Evolutionary conservation across 1,140 invertebrate species (phyloP).

Genomic region (Leptopilina boulardi): DNA sequence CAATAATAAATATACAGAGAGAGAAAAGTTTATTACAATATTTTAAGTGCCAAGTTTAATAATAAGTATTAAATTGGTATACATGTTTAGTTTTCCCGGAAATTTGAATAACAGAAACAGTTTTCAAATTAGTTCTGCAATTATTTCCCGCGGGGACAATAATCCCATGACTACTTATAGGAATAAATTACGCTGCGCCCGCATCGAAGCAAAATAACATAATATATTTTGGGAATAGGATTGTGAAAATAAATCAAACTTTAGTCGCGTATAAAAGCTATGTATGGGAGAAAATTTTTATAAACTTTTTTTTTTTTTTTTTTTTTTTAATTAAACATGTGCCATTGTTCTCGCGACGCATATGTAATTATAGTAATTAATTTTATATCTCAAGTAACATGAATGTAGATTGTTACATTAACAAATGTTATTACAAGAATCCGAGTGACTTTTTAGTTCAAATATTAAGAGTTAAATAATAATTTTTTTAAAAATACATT

Average conservation of each 20-base stretch:
- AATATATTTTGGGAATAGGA: constrained; percentile 19
- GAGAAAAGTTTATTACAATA: background rate
- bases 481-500: no score
- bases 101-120: constrained; percentile 30
- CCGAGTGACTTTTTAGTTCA: no score
- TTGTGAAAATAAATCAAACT: constrained; percentile 17
- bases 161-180: constrained; percentile 26
- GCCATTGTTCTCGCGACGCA: no score
- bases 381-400: no score
- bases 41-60: background rate
- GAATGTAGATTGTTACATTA: no score
- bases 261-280: background rate
- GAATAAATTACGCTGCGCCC: constrained; percentile 10
- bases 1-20: background rate
- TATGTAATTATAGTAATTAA: no score
- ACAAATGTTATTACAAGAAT: no score
- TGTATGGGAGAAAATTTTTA: background rate
- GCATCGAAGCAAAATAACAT: constrained; percentile 14
- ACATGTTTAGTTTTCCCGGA: background rate
- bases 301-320: no score
- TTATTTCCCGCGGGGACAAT: constrained; percentile 22
- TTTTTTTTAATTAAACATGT: no score
- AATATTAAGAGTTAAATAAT: no score
- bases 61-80: background rate
- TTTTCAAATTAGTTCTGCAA: constrained; percentile 29